phyloP scores from a whole-genome alignment of 1,140 invertebrate species.

The Sarcophaga peregrina region DNA sequence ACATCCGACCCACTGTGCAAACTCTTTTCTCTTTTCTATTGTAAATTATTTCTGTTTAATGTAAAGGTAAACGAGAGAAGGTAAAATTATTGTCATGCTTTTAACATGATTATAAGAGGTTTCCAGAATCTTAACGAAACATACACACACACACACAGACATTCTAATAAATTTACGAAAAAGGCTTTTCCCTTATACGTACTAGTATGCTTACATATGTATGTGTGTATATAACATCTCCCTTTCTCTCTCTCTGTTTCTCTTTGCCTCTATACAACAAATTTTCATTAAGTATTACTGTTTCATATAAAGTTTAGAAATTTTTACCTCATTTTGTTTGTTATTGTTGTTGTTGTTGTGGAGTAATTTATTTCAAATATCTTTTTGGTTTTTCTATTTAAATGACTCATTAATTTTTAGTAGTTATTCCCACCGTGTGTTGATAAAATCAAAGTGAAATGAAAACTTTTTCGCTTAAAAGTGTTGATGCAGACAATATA shows the following conservation, averaged over 20 bases:
- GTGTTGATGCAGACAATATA: too few relatives aligned
- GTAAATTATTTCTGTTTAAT: background rate
- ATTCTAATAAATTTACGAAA: too few relatives aligned
- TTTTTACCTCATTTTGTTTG: too few relatives aligned
- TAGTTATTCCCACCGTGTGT: background rate
- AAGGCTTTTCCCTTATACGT: too few relatives aligned
- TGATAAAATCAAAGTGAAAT: background rate
- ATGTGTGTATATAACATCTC: too few relatives aligned
- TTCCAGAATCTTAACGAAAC: background rate
- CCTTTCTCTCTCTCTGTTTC: too few relatives aligned
- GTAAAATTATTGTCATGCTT: slow-evolving; percentile 15
- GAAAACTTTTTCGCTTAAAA: background rate
- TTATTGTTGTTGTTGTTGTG: background rate
- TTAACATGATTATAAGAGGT: slow-evolving; percentile 15
- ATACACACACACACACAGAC: background rate
- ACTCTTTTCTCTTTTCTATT: background rate
- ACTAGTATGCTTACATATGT: too few relatives aligned
- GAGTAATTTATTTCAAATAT: background rate
- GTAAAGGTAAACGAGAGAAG: background rate
- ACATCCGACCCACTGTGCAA: background rate
- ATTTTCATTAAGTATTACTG: too few relatives aligned
- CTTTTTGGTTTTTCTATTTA: background rate
- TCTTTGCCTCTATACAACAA: too few relatives aligned
- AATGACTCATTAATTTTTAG: background rate
- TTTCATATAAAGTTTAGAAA: too few relatives aligned